Base-by-base conservation (phyloP, 2,113 vertebrate species). In the Pantherophis guttatus region DNA sequence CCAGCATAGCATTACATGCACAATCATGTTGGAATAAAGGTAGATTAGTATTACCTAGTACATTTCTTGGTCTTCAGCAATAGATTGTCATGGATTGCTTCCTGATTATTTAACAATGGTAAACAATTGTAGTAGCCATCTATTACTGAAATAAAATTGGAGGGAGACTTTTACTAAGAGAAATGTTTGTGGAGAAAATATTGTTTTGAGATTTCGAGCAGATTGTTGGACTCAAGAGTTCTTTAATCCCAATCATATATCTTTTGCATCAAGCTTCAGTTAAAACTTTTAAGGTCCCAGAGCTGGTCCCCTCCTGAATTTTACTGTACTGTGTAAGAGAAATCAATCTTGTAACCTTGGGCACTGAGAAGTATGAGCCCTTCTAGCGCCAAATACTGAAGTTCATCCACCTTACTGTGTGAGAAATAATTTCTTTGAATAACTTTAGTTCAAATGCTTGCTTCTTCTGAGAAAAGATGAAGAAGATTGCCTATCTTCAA, bases 401-500 rank as follows among this genome's bases (percentile, higher is more conserved):
- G 57, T 9, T 0, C 75, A 86, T 89, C 55, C 58, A 1, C 0
- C 50, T 0, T 88, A 24, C n/a, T 89, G 0, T 2, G 11, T 57
- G 48, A 26, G n/a, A 44, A 90, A 87, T 24, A 65, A 90, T 87
- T 87, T 26, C 48, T 57, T 86, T 75, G 10, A 52, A 29, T 90
- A 21, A n/a, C 50, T 62, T 50, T 89, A 53, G 23, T 50, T 81
- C 92, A 91, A 52, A 92, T 58, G 11, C 44, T 58, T 85, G 0
- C 55, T 53, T 93, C 26, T 26, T 92, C 88, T 44, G 50, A 89
- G 90, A 91, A 92, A 58, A 70, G 23, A 19, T 88, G 75, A 88
- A 91, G 11, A 90, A 92, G 90, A 53, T 91, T 13, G 81, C 59
- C 17, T 90, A 62, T 70, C n/a, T 92, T 91, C 81, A 90, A 87